These are phyloP conservation scores for Halcyon leucocephala DNA, from an alignment of 2,797 vertebrate genomes.

Conservation along the genomic window DNA sequence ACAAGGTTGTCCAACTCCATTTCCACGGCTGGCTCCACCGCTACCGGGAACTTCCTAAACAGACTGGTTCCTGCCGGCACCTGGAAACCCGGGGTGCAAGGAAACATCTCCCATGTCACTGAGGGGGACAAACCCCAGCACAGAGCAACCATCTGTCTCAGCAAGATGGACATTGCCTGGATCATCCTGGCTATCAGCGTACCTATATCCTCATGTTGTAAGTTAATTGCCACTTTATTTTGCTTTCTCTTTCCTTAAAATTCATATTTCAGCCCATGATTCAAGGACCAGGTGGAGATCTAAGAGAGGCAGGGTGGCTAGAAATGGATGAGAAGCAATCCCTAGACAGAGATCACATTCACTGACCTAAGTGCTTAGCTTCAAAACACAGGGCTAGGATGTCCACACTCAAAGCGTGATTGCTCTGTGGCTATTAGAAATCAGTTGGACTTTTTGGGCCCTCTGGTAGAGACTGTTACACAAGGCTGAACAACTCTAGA, in stretches of 20 bases:
- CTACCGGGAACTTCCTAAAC: constrained; percentile 90
- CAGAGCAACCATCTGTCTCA: constrained; percentile 90
- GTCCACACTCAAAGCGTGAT: background rate
- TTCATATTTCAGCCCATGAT: fast-evolving
- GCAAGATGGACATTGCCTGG: constrained; percentile 96
- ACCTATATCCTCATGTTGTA: constrained; percentile 95
- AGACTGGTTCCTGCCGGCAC: constrained; percentile 89
- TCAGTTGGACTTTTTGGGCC: background rate
- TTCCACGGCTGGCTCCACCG: constrained; percentile 84
- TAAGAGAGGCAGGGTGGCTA: background rate
- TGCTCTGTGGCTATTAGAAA: background rate
- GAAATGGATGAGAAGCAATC: background rate
- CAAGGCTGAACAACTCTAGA: background rate
- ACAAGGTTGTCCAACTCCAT: constrained; percentile 69
- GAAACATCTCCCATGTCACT: constrained; percentile 89
- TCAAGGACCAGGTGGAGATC: background rate
- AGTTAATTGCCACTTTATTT: constrained; percentile 76
- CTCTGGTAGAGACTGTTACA: background rate
- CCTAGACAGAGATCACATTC: background rate
- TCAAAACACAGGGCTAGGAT: background rate
- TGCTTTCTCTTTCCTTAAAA: background rate
- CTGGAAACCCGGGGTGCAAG: constrained; percentile 81
- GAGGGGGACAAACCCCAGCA: constrained; percentile 83
- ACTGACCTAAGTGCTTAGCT: background rate
- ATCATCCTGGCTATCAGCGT: constrained; percentile 95